These are phyloP conservation scores for Cepphus grylle DNA, from an alignment of 2,113 vertebrate genomes.

Conservation along the genomic window DNA sequence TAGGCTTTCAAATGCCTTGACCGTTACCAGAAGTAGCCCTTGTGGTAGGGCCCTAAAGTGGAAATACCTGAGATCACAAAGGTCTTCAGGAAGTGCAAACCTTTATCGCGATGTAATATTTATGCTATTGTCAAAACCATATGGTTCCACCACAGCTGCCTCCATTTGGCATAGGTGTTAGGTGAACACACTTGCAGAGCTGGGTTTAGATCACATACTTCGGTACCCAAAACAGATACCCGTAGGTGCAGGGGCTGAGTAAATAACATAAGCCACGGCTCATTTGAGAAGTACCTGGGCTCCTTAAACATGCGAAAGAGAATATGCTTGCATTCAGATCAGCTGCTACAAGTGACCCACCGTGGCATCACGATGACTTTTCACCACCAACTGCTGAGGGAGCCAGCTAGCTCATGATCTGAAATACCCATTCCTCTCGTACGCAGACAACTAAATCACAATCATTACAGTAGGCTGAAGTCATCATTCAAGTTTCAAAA, in stretches of 20 bases:
- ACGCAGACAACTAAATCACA: not conserved
- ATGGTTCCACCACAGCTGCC: not conserved
- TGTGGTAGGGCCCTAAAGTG: not conserved
- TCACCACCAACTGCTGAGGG: not conserved
- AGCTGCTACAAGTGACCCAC: not conserved
- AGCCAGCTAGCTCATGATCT: not conserved
- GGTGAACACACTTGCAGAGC: fast-evolving
- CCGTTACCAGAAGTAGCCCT: not conserved
- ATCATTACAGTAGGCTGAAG: not conserved
- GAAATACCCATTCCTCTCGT: not conserved
- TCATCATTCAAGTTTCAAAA: not conserved
- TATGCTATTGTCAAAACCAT: not conserved
- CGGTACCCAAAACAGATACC: not conserved
- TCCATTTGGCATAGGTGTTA: not conserved
- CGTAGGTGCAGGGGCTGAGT: not conserved
- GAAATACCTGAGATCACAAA: not conserved
- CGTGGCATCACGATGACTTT: not conserved
- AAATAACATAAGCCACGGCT: not conserved
- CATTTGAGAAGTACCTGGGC: not conserved
- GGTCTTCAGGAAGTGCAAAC: not conserved
- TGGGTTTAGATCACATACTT: not conserved
- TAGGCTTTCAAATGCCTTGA: not conserved
- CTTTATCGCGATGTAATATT: not conserved
- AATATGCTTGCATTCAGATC: not conserved
- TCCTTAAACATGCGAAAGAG: not conserved